Conservation (phyloP, 2,888 invertebrate species). For the Drosophila formosana region DNA sequence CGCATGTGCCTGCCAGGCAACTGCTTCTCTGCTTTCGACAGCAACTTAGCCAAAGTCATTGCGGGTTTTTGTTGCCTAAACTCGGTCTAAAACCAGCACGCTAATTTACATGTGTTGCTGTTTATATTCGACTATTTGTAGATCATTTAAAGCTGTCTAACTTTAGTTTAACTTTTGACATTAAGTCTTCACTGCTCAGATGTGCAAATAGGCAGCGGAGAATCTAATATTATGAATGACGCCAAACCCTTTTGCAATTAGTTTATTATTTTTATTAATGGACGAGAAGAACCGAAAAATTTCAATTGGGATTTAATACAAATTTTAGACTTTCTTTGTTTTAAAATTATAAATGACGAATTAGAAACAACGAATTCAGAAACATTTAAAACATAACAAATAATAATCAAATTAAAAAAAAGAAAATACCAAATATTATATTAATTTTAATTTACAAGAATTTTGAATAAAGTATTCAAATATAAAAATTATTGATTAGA, state of each 20-base stretch:
- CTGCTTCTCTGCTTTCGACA: constrained; percentile 26
- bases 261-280: background rate
- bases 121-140: constrained; percentile 46
- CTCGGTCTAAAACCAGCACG: constrained; percentile 35
- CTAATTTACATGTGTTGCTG: constrained; percentile 49
- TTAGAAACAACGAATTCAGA: no score
- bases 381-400: no score
- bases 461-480: no score
- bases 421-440: no score
- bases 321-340: no score
- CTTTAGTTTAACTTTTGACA: background rate
- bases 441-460: background rate
- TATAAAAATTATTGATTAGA: no score
- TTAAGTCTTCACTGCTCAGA: background rate
- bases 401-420: no score
- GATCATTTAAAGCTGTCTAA: constrained; percentile 21
- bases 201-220: background rate
- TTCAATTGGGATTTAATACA: no score
- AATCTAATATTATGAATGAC: background rate
- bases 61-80: constrained; percentile 23
- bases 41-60: constrained; percentile 52
- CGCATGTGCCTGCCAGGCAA: constrained; percentile 46
- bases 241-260: background rate
- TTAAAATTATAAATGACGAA: no score
- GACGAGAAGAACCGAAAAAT: background rate